Evolutionary conservation across 1,140 invertebrate species (phyloP), one percentile per base, ranked within the genome.

Genomic region (Aphaenogaster floridana): DNA sequence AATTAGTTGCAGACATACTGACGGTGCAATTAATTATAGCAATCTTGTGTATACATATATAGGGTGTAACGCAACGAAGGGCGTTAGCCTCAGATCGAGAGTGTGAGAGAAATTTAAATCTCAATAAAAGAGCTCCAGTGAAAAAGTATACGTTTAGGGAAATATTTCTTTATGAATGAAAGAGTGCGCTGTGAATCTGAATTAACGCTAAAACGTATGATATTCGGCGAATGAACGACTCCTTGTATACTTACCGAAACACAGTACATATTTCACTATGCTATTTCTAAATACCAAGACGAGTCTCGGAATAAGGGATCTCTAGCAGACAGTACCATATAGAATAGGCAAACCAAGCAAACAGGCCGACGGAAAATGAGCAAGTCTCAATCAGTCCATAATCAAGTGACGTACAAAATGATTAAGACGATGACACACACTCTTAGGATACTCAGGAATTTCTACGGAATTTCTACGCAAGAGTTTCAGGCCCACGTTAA

Each of bases 281-380:
- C 28, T 78, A 78, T 64, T 78, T 78, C n/a, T 61, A 78, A 17
- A 15, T 64, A 64, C 2, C 76, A 63, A 48, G 17, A 78, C 42
- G 42, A 36, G 9, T 21, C 48, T 45, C 3, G 74, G 15, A 21
- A 34, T 15, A 48, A 45, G 54, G 28, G 15, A 78, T 78, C 17
- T 78, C 76, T 63, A 78, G 48, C 50, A 64, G 28, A 78, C 76
- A 78, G 39, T 64, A 63, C 5, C 42, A 64, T 36, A 54, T 57
- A 63, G 39, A 34, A 17, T 17, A 48, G 9, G 11, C 21, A 50
- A 50, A 64, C 59, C 57, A 78, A 78, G 76, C 76, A 78, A 48
- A 42, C 6, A 48, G 59, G 28, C 13, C 15, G 59, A 36, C 28
- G 76, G 39, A 78, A 76, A 78, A 48, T 78, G 42, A 36, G 13